Evolutionary conservation across 2,797 vertebrate species (phyloP), one percentile per base, ranked within the genome.

Genomic region (Phaenicophaeus curvirostris): DNA sequence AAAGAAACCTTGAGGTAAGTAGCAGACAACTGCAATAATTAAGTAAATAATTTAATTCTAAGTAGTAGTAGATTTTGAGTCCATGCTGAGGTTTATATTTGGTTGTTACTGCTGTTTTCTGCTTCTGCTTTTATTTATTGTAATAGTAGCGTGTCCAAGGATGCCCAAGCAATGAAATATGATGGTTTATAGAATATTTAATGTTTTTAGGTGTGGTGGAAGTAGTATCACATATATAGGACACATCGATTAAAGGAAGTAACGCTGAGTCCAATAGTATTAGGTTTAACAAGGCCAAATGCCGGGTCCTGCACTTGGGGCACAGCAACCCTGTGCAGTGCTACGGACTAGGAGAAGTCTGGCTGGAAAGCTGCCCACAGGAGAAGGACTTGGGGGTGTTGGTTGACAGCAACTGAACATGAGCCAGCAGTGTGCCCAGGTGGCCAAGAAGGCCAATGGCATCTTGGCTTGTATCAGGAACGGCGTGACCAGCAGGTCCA

Each of bases 1-100:
- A 99, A 99, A 97, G 99, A 99, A 97, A 99, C 99, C 2, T 98
- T 99, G 91, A 98, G 99, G 99, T 99, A 94, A 94, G 90, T 68
- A 41, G 41, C 30, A 50, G 39, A 33, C 23, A 79, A 81, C n/a
- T 48, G 23, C 50, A 65, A 28, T 39, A 6, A 53, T 61, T 74
- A 75, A 51, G 14, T 46, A 17, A 78, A 61, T 37, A 21, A 48
- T 9, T 25, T 27, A 48, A 66, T 67, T 67, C 27, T 3, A 2
- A 65, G 4, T 76, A 28, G 7, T 80, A 65, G 21, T 65, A 27
- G 48, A 59, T 82, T 88, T 79, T 79, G 63, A 74, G 27, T 72
- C 41, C 5, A 31, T 58, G 44, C 11, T 87, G 46, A 69, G 3
- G 5, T 77, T 74, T 74, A 24, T 79, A 20, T 81, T 89, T 80